Conservation (phyloP, 1,140 invertebrate species). For the Ectropis grisescens region DNA sequence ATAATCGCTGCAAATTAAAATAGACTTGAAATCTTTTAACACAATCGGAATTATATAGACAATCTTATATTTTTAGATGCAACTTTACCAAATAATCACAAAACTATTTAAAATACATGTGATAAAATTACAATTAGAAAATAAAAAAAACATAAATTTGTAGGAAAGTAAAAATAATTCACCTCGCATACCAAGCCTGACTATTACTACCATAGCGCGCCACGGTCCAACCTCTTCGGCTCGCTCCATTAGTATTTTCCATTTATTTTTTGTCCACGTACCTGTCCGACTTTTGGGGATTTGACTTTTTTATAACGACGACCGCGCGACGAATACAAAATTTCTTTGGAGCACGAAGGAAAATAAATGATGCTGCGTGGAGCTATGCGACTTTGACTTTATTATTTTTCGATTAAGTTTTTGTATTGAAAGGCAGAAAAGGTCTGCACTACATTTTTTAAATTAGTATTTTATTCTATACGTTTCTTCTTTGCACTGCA, state of each 20-base stretch:
- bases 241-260: conserved; percentile 67
- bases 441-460: too few relatives aligned
- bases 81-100: too few relatives aligned
- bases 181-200: conserved; percentile 1
- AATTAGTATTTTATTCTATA: too few relatives aligned
- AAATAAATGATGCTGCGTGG: conserved; percentile 58
- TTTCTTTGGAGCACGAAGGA: conserved; percentile 53
- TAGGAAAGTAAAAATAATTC: too few relatives aligned
- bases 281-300: conserved; percentile 61
- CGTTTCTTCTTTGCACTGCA: too few relatives aligned
- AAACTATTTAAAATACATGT: too few relatives aligned
- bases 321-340: conserved; percentile 60
- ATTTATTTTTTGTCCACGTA: conserved; percentile 70
- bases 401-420: conserved; percentile 56
- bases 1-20: too few relatives aligned
- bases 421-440: conserved; percentile 3
- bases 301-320: conserved; percentile 46
- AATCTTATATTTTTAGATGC: too few relatives aligned
- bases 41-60: too few relatives aligned
- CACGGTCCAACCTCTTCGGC: conserved; percentile 46
- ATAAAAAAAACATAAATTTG: too few relatives aligned
- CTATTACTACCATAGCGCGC: conserved; percentile 33
- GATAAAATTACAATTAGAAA: too few relatives aligned
- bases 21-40: too few relatives aligned
- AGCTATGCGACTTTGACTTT: conserved; percentile 39